phyloP scores from a whole-genome alignment of 2,113 vertebrate species.

The Engraulis encrasicolus region DNA sequence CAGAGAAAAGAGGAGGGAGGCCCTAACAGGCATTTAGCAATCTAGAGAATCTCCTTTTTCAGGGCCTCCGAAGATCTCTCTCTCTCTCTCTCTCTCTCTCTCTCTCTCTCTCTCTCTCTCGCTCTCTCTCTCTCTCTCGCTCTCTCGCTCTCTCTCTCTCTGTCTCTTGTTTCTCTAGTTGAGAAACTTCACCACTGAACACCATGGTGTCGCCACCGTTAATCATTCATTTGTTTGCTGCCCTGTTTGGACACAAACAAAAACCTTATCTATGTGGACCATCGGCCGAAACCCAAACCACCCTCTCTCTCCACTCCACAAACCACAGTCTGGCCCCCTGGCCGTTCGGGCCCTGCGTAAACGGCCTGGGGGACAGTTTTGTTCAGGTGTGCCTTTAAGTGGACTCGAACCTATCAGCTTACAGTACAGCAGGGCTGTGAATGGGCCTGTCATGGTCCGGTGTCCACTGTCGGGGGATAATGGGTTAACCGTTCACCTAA shows the following conservation, averaged over 20 bases:
- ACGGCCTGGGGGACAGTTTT: neutral
- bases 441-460: neutral
- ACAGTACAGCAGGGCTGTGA: neutral
- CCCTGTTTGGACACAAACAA: conserved; percentile 1
- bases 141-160: too few relatives aligned
- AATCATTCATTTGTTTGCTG: neutral
- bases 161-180: too few relatives aligned
- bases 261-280: neutral
- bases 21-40: neutral
- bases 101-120: neutral
- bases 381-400: conserved; percentile 1
- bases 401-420: neutral
- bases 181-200: neutral
- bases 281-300: neutral
- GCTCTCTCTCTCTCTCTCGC: neutral
- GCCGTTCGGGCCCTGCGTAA: neutral
- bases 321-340: neutral
- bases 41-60: neutral
- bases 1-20: neutral
- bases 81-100: neutral
- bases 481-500: neutral
- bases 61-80: neutral
- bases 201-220: neutral
- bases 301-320: too few relatives aligned
- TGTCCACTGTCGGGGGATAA: neutral